Base-by-base conservation (phyloP, 2,888 invertebrate species). In the Thymelicus lineola region DNA sequence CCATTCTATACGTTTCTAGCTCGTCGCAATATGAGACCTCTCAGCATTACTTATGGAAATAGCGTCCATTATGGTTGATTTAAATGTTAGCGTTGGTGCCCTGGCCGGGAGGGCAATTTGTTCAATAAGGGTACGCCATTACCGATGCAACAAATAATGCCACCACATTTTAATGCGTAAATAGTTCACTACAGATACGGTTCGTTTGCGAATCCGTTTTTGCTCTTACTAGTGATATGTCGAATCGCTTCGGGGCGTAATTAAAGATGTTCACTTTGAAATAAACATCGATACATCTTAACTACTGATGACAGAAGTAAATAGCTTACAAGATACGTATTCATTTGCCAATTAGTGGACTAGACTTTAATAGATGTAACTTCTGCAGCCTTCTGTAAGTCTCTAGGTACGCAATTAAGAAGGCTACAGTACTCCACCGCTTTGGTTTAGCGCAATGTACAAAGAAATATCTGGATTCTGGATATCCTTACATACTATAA, bases 1-100 rank as follows among this genome's bases (percentile, higher is more conserved):
- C 76, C 36, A 20, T 62, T 83, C 84, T 83, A 73, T 12, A 36
- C 53, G 15, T 80, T 80, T 59, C 17, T 72, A 81, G 48, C 57
- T 76, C 80, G 50, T 20, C 15, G 59, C 45, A 72, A 71, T 74
- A 36, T 38, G 38, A 58, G 68, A 59, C 63, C 76, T 73, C 76
- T 78, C 79, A 74, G 79, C 80, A 80, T 85, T 82, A 84, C 85
- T 86, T 87, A 90, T 89, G 90, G 88, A 89, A 90, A 90, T 90
- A 77, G 81, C 77, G 48, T 78, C 83, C 87, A 89, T 90, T 91
- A 91, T 81, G 86, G 78, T 82, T 88, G 89, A 93, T 91, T 91
- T 91, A 91, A 92, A 91, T 91, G 88, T 89, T 86, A 89, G 86
- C 81, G 83, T 81, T 87, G 87, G 83, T 84, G 79, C 79, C 79